These are phyloP conservation scores for Isurus oxyrinchus DNA, from an alignment of 2,113 vertebrate genomes.

Conservation along the genomic window DNA sequence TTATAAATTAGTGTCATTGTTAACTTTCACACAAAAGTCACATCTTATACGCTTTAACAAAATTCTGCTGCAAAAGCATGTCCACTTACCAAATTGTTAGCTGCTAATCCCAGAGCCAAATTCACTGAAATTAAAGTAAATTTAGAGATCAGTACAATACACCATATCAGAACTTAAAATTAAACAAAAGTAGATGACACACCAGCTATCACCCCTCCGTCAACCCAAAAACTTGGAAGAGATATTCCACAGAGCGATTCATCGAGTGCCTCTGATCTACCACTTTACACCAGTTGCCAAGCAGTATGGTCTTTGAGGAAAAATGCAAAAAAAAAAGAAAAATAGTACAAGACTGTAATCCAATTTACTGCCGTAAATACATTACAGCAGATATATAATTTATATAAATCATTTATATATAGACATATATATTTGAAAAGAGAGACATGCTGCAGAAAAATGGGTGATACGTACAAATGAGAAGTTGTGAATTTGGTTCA, in stretches of 20 bases:
- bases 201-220: neutral
- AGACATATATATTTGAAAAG: neutral
- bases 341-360: neutral
- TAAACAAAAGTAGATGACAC: neutral
- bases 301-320: neutral
- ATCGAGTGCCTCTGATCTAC: neutral
- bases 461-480: too few relatives aligned
- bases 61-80: constrained; percentile 20
- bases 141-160: neutral
- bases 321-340: neutral
- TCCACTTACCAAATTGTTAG: constrained; percentile 74
- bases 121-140: constrained; percentile 72
- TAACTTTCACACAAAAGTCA: neutral
- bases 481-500: too few relatives aligned
- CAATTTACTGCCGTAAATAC: neutral
- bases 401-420: too few relatives aligned
- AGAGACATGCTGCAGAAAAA: neutral
- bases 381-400: neutral
- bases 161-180: constrained; percentile 4
- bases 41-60: neutral
- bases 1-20: neutral
- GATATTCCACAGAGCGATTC: neutral
- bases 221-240: neutral
- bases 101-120: constrained; percentile 77
- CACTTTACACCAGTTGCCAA: neutral